Base-by-base conservation (phyloP, 2,888 invertebrate genomes). In the Osedax frankpressi region DNA sequence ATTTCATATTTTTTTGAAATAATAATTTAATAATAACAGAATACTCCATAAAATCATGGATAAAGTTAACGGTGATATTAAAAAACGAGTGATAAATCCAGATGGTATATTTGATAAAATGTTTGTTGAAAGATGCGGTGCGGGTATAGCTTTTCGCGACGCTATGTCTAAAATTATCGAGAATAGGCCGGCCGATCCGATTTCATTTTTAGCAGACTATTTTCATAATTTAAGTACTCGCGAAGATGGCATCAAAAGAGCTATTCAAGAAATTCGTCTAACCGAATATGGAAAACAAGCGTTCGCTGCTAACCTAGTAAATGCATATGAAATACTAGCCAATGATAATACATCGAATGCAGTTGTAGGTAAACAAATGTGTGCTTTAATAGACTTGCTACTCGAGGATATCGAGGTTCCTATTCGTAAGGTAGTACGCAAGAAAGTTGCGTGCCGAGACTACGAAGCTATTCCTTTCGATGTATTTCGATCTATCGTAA, bases 171-270 rank as follows among this genome's bases (percentile, higher is more conserved):
- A 69, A 28, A 69, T 69, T 6, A 30, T 69, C n/a, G 69, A 69
- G n/a, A 69, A 69, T 30, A 69, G 69, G n/a, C 69, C 69, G 1
- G 29, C 27, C 29, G 69, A 69, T 28, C 69, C 69, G 11, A 69
- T 69, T 29, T 19, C 19, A 30, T 69, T 69, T 28, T n/a, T 69
- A 28, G 69, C 69, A 28, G 69, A 69, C 29, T 69, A 69, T 69
- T 69, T 69, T 30, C 69, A 69, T 28, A 69, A 69, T 28, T 25
- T 69, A 28, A 30, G 69, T 28, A 30, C 69, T 11, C 6, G 30
- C 25, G 30, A 69, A 24, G 69, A 30, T 30, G 30, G 69, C 29
- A 30, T 69, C 29, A 29, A 28, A 14, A 28, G 69, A 14, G 69
- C 69, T 69, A 29, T 28, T 1, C 69, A 28, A 30, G 29, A 69